Base-by-base conservation (phyloP, 2,888 invertebrate species). In the Alitta virens region DNA sequence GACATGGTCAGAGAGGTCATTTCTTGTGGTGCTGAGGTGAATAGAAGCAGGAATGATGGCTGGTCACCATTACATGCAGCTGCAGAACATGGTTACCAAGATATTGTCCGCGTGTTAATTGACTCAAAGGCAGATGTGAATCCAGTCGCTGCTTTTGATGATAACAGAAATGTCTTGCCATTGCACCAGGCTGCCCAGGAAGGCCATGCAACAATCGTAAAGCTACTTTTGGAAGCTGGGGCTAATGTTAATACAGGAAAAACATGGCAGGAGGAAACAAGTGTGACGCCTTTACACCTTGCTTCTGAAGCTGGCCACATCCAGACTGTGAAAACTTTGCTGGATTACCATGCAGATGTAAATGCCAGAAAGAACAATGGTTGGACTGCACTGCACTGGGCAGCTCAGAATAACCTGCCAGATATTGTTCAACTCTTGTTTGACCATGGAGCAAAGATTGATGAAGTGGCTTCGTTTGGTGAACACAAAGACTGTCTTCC, bases 51-150 rank as follows among this genome's bases (percentile, higher is more conserved):
- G 16, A 63, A 65, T 25, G 64, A 65, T 12, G 72, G 74, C 1
- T 69, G 71, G 60, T 68, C 71, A 0, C 71, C 75, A 2, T 63
- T 77, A 9, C 72, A 68, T 57, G 67, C 70, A 16, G 73, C 75
- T 23, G 21, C 63, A n/a, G 68, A 68, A 51, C 63, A 62, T 23
- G 68, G 68, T 5, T 60, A 50, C 24, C 40, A 14, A 1, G 61
- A 60, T 2, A 60, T 68, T 23, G 64, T 68, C 12, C 26, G 52
- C 7, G n/a, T 68, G 38, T 61, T 68, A 14, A 49, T 68, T 7
- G 49, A 63, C 12, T 55, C 46, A 9, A 58, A 60, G 23, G 46
- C 42, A 12, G 33, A 61, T 14, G 42, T 64, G 38, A 26, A 62
- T 49, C 26, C 50, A 12, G 33, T 26, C 21, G 68, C 68, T 9